Conservation (phyloP, 2,113 vertebrate genomes). For the Elanus axillaris region DNA sequence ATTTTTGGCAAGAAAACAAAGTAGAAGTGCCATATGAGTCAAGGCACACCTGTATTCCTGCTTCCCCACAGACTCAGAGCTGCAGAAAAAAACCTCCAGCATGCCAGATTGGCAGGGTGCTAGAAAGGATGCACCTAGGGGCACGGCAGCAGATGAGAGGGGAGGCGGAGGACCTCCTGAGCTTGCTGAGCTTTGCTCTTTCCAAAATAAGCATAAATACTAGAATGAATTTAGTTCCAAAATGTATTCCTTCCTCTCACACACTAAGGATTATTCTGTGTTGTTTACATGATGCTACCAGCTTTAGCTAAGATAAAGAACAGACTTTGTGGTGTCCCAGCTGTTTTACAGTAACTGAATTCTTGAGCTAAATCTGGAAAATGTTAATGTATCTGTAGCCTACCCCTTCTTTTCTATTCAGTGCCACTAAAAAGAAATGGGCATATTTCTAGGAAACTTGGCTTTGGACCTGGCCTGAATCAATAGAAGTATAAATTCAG, state of each 20-base stretch:
- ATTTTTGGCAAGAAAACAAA: neutral
- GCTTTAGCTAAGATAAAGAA: neutral
- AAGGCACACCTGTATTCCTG: neutral
- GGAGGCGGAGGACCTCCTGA: neutral
- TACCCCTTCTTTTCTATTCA: neutral
- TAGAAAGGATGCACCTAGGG: neutral
- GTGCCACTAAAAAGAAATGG: neutral
- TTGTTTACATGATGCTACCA: neutral
- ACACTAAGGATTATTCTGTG: neutral
- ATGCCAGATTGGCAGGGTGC: neutral
- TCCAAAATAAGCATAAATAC: neutral
- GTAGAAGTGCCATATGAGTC: neutral
- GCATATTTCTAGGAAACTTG: neutral
- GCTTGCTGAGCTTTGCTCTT: neutral
- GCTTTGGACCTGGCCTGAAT: neutral
- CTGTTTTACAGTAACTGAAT: neutral
- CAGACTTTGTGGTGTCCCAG: neutral
- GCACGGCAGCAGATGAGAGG: neutral
- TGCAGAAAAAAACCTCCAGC: neutral
- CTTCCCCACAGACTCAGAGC: neutral
- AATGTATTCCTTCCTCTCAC: neutral
- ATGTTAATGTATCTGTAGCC: neutral
- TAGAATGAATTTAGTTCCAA: neutral
- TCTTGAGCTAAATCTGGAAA: neutral
- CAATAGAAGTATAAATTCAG: neutral